Base-by-base conservation (phyloP, 2,888 invertebrate genomes). In the Adelognathus sp. region DNA sequence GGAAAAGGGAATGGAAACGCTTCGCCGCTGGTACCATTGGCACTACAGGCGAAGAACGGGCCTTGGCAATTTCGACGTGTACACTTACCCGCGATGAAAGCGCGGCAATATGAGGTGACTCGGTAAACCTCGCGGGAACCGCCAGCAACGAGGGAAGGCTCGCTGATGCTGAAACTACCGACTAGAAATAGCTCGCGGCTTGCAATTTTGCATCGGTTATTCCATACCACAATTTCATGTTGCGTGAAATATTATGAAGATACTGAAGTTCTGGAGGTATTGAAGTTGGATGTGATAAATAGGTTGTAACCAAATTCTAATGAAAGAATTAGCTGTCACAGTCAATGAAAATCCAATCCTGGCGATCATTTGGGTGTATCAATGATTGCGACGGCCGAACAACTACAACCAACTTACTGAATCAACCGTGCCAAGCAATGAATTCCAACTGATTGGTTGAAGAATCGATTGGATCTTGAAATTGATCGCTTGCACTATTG, bases 41-140 rank as follows among this genome's bases (percentile, higher is more conserved):
- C 71, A 18, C 60, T 61, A 71, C 64, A 33, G 39, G 41, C 64
- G 41, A 67, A 50, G 21, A 69, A 64, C 69, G 73, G 64, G 50
- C 33, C 72, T 29, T 73, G 79, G 76, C 76, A 76, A 76, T 79
- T 76, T 76, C 76, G 63, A 76, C 76, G 76, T 76, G 79, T 76
- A 79, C 76, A 76, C 72, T 79, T 69, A 64, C 56, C 71, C 72
- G 67, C 56, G 69, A 72, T 64, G 71, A 72, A 67, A 76, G 72
- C 79, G 72, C 79, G 54, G 36, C 79, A 64, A 79, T 76, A 79
- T 73, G 77, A 79, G 79, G 79, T 79, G 79, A 71, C 79, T 79
- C 60, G 71, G 75, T 75, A 75, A 79, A 75, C 75, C 75, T 74
- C 39, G 39, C 39, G 39, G 64, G 66, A 58, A 54, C 50, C 33